Evolutionary conservation across 2,797 vertebrate genomes (phyloP).

Genomic region (Typhlichthys eigenmanni): DNA sequence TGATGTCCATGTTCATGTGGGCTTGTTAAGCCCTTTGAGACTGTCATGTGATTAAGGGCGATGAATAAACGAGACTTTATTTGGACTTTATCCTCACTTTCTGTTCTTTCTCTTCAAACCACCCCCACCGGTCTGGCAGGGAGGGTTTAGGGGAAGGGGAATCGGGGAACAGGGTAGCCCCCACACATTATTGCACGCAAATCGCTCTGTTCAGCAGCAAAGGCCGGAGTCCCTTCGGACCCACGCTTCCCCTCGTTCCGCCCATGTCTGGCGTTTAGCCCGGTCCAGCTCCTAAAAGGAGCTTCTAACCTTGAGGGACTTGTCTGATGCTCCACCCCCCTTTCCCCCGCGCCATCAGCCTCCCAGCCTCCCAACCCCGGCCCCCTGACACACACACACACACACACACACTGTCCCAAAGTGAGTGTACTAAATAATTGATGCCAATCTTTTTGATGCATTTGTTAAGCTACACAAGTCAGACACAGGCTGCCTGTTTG

Average conservation of each 20-base stretch:
- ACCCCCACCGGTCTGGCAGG: not conserved
- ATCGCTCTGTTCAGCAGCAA: slow-evolving; percentile 74
- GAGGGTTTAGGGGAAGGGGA: too few relatives aligned
- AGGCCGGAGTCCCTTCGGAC: slow-evolving; percentile 85
- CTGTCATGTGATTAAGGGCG: too few relatives aligned
- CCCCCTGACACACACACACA: slow-evolving; percentile 30
- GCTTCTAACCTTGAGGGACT: slow-evolving; percentile 87
- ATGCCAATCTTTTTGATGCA: slow-evolving; percentile 85
- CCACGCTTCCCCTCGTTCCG: slow-evolving; percentile 72
- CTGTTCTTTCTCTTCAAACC: not conserved
- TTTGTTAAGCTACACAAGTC: slow-evolving; percentile 81
- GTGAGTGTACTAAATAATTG: slow-evolving; percentile 91
- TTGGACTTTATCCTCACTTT: not conserved
- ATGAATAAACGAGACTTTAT: too few relatives aligned
- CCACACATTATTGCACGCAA: slow-evolving; percentile 79
- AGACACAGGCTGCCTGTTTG: slow-evolving; percentile 72
- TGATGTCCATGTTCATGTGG: too few relatives aligned
- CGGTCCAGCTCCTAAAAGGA: slow-evolving; percentile 86
- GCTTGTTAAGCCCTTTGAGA: too few relatives aligned
- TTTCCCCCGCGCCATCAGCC: not conserved
- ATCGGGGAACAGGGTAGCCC: not conserved
- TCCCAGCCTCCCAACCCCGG: not conserved
- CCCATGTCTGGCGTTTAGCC: slow-evolving; percentile 84
- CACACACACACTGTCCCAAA: slow-evolving; percentile 40
- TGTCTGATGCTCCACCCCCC: slow-evolving; percentile 73